These are phyloP conservation scores for Spinus olivaceus DNA, from an alignment of 2,797 vertebrate genomes.

Conservation along the genomic window DNA sequence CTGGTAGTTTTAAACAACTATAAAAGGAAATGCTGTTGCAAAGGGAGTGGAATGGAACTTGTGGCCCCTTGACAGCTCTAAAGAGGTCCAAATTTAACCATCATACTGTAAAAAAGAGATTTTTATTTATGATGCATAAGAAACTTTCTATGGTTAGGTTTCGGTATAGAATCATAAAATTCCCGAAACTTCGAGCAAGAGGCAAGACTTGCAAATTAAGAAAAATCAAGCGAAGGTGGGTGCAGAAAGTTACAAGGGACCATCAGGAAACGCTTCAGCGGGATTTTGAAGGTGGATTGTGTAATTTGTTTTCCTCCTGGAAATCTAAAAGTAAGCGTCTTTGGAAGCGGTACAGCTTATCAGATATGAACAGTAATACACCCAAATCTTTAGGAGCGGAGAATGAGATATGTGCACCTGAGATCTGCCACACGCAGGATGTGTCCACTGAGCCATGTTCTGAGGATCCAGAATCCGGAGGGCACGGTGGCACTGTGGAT, in stretches of 20 bases:
- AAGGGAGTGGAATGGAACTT: conserved; percentile 67
- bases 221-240: conserved; percentile 72
- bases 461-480: conserved; percentile 20
- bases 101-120: conserved; percentile 73
- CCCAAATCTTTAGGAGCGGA: conserved; percentile 40
- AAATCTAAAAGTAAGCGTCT: conserved; percentile 60
- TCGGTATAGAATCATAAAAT: conserved; percentile 75
- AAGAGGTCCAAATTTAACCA: conserved; percentile 71
- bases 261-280: conserved; percentile 48
- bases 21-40: conserved; percentile 71
- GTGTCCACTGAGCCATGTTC: conserved; percentile 9
- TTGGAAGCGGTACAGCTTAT: conserved; percentile 37
- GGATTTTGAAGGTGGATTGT: conserved; percentile 50
- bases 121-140: conserved; percentile 81
- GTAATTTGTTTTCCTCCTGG: conserved; percentile 53
- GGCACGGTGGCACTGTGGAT: conserved; percentile 36
- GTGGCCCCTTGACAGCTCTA: conserved; percentile 60
- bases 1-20: conserved; percentile 65
- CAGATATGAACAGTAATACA: conserved; percentile 78
- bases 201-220: conserved; percentile 71
- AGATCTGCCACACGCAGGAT: conserved; percentile 40
- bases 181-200: conserved; percentile 71
- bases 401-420: conserved; percentile 27
- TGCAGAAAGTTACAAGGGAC: conserved; percentile 69
- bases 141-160: conserved; percentile 80